Percentiles rank a stretch among this genome's conserved stretches.
These are phyloP conservation scores for Neoseiulus cucumeris DNA, from an alignment of 1,140 invertebrate genomes.

Conservation along the genomic window DNA sequence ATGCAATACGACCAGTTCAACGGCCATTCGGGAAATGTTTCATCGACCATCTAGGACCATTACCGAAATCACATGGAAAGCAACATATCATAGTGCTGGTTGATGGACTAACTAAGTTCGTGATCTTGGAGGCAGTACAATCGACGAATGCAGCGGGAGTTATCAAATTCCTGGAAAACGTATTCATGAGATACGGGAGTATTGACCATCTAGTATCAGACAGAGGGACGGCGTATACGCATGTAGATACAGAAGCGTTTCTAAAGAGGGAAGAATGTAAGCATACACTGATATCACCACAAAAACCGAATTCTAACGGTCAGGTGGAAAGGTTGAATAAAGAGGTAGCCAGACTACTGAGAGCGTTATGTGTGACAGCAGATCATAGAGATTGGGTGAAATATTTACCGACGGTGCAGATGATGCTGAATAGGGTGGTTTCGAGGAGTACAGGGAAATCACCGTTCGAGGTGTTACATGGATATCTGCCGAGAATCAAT, in stretches of 20 bases:
- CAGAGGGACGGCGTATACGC: not conserved
- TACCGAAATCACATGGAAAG: not conserved
- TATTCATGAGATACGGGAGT: not conserved
- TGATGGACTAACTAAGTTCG: no score
- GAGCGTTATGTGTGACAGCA: not conserved
- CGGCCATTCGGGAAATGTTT: not conserved
- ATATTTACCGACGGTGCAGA: not conserved
- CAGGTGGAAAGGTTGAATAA: slow-evolving; percentile 19
- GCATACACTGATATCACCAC: slow-evolving; percentile 16
- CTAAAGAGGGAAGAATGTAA: no score
- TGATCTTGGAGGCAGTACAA: no score
- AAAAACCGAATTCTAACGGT: slow-evolving; percentile 20
- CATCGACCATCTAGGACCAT: not conserved
- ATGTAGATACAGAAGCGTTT: not conserved
- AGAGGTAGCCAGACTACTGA: no score
- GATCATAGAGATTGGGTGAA: not conserved
- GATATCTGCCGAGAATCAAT: no score
- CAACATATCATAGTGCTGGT: no score
- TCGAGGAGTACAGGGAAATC: no score
- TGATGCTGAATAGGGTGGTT: not conserved
- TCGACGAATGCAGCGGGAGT: not conserved
- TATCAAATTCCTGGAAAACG: not conserved
- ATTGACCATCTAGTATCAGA: not conserved
- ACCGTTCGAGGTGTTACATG: no score
- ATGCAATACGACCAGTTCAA: no score